Conservation (phyloP, 2,797 vertebrate species). For the Oryzias sinensis region DNA sequence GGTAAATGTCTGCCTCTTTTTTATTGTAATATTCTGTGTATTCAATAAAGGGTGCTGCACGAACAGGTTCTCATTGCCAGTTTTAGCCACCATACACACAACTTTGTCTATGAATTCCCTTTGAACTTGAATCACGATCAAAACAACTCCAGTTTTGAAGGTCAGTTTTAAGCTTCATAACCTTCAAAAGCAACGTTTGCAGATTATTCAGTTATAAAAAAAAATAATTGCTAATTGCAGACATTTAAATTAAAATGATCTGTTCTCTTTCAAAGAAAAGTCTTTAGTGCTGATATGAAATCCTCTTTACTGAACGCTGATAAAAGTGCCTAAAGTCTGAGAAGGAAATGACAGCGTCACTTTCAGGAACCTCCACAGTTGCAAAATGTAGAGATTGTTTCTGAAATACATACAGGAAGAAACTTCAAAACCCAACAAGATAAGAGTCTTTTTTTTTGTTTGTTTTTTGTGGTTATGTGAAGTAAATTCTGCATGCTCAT, state of each 20-base stretch:
- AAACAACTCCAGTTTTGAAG: no score
- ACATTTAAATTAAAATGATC: neutral
- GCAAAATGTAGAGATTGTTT: slow-evolving; percentile 2
- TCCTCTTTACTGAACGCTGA: slow-evolving; percentile 1
- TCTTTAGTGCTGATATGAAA: slow-evolving; percentile 4
- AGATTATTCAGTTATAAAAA: no score
- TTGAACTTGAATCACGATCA: no score
- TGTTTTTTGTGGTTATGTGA: neutral
- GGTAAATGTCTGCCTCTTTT: no score
- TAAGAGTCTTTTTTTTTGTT: slow-evolving; percentile 1
- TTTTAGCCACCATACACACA: no score
- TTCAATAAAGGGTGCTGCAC: no score
- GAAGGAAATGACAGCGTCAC: slow-evolving; percentile 18
- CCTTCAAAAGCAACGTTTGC: no score
- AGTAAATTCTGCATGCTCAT: neutral
- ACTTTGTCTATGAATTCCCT: no score
- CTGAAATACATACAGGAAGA: neutral
- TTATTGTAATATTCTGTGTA: no score
- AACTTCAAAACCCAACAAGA: neutral
- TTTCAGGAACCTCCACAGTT: slow-evolving; percentile 4
- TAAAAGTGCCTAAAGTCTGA: slow-evolving; percentile 2
- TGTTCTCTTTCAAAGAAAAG: slow-evolving; percentile 1
- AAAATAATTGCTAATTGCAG: no score
- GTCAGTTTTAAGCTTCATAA: no score
- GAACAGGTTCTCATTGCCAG: no score